Evolutionary conservation across 2,113 vertebrate species (phyloP).

Genomic region (Chunga burmeisteri): DNA sequence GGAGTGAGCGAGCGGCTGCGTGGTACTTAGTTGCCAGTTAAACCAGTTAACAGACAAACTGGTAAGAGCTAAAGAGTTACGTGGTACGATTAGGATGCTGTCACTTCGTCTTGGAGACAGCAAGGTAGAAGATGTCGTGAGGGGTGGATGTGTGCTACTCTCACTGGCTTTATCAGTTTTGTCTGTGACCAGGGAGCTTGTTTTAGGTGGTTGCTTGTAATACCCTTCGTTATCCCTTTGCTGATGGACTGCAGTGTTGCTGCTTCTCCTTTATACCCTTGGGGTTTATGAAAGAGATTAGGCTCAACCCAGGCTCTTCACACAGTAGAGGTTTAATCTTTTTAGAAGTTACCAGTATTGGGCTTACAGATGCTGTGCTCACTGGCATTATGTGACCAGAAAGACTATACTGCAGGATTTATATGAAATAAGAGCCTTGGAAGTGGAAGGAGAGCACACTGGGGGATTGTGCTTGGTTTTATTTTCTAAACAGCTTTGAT

Average conservation of each 20-base stretch:
- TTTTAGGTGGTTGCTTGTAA: neutral
- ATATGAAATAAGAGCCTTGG: neutral
- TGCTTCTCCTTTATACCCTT: neutral
- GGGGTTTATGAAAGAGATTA: neutral
- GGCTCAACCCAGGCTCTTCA: neutral
- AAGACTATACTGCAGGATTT: neutral
- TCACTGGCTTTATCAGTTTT: neutral
- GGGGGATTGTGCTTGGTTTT: neutral
- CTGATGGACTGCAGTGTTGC: neutral
- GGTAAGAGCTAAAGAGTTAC: neutral
- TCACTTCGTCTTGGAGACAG: neutral
- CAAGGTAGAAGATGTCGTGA: rapidly evolving
- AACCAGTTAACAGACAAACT: too few species aligned
- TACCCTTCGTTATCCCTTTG: neutral
- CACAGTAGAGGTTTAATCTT: neutral
- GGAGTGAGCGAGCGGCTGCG: too few species aligned
- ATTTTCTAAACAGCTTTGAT: neutral
- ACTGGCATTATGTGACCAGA: neutral
- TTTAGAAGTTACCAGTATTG: neutral
- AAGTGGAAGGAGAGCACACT: neutral
- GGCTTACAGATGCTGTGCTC: neutral
- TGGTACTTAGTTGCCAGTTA: too few species aligned
- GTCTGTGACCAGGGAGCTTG: neutral
- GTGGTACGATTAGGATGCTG: rapidly evolving
- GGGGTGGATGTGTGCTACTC: neutral